These are phyloP conservation scores for Oeneis ivallda DNA, from an alignment of 2,888 invertebrate genomes.

Conservation along the genomic window DNA sequence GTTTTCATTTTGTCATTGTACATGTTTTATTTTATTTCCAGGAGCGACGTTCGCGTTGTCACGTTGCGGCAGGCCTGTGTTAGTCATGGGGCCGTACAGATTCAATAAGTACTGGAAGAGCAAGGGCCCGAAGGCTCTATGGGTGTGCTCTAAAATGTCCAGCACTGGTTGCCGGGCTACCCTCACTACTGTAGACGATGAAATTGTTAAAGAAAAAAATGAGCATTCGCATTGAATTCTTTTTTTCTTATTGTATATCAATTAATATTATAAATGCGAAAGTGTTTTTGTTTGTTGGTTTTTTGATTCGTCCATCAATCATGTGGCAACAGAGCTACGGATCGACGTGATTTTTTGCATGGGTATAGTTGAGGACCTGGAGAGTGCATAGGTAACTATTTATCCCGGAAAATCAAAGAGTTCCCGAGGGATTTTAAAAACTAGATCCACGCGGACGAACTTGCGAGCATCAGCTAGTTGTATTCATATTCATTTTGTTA, in stretches of 20 bases:
- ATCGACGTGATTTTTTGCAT: too few species aligned
- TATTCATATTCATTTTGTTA: too few species aligned
- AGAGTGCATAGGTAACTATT: too few species aligned
- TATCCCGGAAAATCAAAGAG: too few species aligned
- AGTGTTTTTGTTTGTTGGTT: too few species aligned
- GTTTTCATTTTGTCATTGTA: not conserved
- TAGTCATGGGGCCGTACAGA: constrained; percentile 43
- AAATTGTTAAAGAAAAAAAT: constrained; percentile 36
- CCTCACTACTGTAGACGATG: constrained; percentile 43
- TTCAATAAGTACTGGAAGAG: constrained; percentile 52
- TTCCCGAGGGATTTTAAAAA: too few species aligned
- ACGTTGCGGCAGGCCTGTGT: constrained; percentile 43
- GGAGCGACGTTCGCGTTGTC: constrained; percentile 38
- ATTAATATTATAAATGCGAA: too few species aligned
- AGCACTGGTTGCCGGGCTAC: constrained; percentile 47
- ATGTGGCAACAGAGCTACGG: too few species aligned
- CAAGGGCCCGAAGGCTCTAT: constrained; percentile 44
- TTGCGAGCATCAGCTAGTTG: too few species aligned
- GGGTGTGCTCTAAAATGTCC: constrained; percentile 48
- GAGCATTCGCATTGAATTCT: not conserved
- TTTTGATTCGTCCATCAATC: too few species aligned
- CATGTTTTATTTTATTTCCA: constrained; percentile 24
- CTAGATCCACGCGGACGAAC: too few species aligned
- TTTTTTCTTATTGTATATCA: not conserved
- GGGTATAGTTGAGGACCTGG: too few species aligned